Base-by-base conservation (phyloP, 92 coral and sea anemone genomes). In the Virgularia gustaviana region DNA sequence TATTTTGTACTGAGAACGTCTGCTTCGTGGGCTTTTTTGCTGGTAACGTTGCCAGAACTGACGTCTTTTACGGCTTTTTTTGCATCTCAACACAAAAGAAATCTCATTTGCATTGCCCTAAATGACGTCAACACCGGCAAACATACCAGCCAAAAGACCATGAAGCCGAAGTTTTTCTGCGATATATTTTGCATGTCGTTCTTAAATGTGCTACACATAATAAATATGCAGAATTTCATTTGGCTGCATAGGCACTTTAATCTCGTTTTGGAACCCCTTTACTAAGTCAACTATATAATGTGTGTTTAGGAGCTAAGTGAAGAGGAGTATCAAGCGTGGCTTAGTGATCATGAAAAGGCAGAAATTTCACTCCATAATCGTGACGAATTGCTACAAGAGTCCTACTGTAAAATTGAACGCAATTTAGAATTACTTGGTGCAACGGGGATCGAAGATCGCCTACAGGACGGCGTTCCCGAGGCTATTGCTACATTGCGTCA, bases 391-490 rank as follows among this genome's bases (percentile, higher is more conserved):
- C 71, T 94, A 2, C 89, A 81, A 38, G 79, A 65, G 41, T 94
- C 99, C 5, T 96, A 96, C 53, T 87, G 86, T 51, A 76, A 76
- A 32, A 71, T 94, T 45, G 99, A 94, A 70, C 62, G 82, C 38
- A 71, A 94, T 63, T 58, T 94, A 81, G 96, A 89, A 57, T 85
- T 94, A n/a, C 86, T 94, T 36, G 99, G 99, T 27, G 99, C 99
- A 36, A 94, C 99, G 0, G 99, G 99, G 9, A 94, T 94, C 9
- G 99, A 94, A 80, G 99, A 94, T 80, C 90, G 99, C 44, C 64
- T 94, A 51, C 99, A 94, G 61, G 99, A 94, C 59, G 99, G 96
- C 33, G 99, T 94, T 62, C 96, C 99, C 36, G 94, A 94, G 76
- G 84, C 99, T 61, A 94, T 94, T 23, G 99, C 90, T 8, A 87